These are phyloP conservation scores for Heterocephalus glaber DNA, from an alignment of 2,113 vertebrate genomes.

Conservation along the genomic window DNA sequence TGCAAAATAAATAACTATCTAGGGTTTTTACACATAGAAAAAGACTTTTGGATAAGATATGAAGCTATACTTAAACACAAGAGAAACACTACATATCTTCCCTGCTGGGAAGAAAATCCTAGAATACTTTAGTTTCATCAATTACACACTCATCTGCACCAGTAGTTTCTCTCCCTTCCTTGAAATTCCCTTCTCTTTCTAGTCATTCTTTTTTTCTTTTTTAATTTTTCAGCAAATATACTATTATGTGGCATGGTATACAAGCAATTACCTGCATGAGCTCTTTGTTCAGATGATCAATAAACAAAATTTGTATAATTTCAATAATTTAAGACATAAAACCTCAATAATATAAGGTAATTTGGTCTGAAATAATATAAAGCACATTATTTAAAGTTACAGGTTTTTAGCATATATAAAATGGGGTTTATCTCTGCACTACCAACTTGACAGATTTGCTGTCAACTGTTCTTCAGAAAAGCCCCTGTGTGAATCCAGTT, in stretches of 20 bases:
- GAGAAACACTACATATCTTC: not conserved
- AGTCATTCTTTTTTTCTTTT: not conserved
- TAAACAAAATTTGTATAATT: not conserved
- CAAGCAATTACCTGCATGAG: not conserved
- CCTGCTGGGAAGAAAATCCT: not conserved
- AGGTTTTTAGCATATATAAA: not conserved
- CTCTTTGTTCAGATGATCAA: not conserved
- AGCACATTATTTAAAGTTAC: not conserved
- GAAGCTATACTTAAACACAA: conserved; percentile 38
- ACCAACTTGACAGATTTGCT: not conserved
- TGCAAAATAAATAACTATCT: conserved; percentile 53
- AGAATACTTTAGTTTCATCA: conserved; percentile 20
- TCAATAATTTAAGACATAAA: not conserved
- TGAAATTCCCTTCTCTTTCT: not conserved
- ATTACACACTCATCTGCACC: not conserved
- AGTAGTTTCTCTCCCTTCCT: not conserved
- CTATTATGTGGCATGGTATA: not conserved
- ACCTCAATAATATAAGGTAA: not conserved
- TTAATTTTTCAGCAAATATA: not conserved
- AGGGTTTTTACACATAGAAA: conserved; percentile 27
- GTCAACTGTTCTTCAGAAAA: not conserved
- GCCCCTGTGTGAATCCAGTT: not conserved
- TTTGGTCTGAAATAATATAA: not conserved
- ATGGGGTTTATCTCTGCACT: not conserved
- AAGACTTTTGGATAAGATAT: not conserved